Conservation (phyloP, 1,140 invertebrate genomes). For the Penaeus chinensis region DNA sequence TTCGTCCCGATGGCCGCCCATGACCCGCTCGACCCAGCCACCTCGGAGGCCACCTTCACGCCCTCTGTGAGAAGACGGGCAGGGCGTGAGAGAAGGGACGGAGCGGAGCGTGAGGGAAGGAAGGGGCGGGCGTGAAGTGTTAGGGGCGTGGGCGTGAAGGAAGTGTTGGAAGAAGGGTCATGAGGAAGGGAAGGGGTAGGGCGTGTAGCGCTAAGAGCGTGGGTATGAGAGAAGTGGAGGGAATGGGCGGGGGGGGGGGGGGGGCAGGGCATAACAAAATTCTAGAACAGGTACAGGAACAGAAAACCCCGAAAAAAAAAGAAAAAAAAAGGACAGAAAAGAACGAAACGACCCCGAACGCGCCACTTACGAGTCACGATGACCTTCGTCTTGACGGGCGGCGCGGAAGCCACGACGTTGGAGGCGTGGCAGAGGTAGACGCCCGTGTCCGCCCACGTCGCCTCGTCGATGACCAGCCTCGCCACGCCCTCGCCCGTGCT, state of each 20-base stretch:
- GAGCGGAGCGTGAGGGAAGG: no score
- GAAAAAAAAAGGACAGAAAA: no score
- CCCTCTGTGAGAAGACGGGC: not conserved
- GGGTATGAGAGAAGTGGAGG: no score
- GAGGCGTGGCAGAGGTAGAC: slow-evolving; percentile 46
- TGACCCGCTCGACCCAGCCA: not conserved
- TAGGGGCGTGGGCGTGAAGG: no score
- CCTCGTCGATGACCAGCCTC: slow-evolving; percentile 31
- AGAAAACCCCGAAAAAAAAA: no score
- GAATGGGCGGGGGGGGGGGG: no score
- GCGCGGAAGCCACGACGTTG: not conserved
- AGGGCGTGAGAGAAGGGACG: not conserved
- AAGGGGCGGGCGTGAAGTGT: not conserved
- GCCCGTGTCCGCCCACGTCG: slow-evolving; percentile 35
- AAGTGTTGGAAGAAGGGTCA: no score
- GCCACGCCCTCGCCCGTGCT: slow-evolving; percentile 36
- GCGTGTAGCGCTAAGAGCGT: no score
- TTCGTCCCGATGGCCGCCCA: slow-evolving; percentile 32
- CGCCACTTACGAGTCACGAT: slow-evolving; percentile 35
- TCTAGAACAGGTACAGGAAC: no score
- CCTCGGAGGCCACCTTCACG: slow-evolving; percentile 20
- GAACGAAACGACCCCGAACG: no score
- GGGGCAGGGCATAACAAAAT: no score
- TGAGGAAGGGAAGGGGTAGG: no score
- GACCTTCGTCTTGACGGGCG: slow-evolving; percentile 28